Evolutionary conservation across 2,888 invertebrate genomes (phyloP), one percentile per base, ranked within the genome.

Genomic region (Perdita meconis): DNA sequence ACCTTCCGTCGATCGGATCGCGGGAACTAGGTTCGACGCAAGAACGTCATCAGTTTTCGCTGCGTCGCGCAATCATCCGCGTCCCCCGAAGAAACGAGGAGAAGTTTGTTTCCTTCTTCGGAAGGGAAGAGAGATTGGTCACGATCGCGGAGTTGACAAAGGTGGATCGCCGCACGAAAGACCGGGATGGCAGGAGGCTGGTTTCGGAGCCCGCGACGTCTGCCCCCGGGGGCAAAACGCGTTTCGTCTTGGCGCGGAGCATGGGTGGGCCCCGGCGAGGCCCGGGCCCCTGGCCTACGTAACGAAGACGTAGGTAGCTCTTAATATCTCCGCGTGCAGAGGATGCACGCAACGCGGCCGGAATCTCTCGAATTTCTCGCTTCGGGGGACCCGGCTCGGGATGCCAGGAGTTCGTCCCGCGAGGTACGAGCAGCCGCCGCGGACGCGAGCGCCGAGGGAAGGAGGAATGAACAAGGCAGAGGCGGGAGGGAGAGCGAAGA

Each of bases 291-390:
- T n/a, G 34, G 44, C 30, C n/a, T 44, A 74, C 79, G 79, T 81
- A 80, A 80, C 75, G 73, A 84, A 83, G 78, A 76, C 71, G 71
- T 83, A 85, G 85, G 80, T 73, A 85, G 83, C 75, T 83, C 85
- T 78, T 84, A 82, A 84, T 84, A 83, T 76, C 69, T 61, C 57
- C 56, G 44, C 61, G 67, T 26, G 71, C 50, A 61, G 65, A 65
- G 67, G 61, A 51, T 50, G 70, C 84, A 81, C 82, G 82, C 84
- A 85, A 83, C 73, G 76, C 59, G 55, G 67, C 59, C 76, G 68
- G 50, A 66, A 76, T 84, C 82, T 68, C 59, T 82, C 82, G 76
- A 84, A 74, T 83, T 79, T 84, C 79, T 84, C 82, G 71, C 79
- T 79, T 76, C 75, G 63, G 72, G 81, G 65, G 51, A 55, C 44